Percentiles rank a stretch among this genome's conserved stretches.
Evolutionary conservation across 35 echinoderm and acorn worm genomes (phyloP).

Genomic region (Stichopus chloronotus): DNA sequence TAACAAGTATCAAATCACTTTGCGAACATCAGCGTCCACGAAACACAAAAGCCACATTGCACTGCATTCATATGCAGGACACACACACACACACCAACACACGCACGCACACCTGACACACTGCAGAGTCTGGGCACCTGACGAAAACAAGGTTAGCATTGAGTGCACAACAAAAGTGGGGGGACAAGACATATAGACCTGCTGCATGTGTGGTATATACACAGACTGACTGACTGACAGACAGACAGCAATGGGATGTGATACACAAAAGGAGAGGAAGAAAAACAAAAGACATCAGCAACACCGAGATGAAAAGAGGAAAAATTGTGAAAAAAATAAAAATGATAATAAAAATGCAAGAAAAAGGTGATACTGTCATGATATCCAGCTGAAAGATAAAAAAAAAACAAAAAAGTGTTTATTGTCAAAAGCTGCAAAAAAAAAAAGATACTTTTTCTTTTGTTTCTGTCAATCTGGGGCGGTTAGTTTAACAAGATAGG

Average conservation of each 20-base stretch:
- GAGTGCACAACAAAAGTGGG: conserved; percentile 19
- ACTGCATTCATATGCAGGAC: conserved; percentile 8
- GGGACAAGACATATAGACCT: not conserved
- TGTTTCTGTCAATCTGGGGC: not conserved
- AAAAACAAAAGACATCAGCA: conserved; percentile 10
- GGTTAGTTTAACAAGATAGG: conserved; percentile 43
- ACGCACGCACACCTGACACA: not conserved
- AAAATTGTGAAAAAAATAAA: conserved; percentile 17
- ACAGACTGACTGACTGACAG: no score
- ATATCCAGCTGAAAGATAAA: conserved; percentile 64
- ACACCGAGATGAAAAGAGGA: conserved; percentile 28
- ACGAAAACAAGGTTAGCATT: conserved; percentile 23
- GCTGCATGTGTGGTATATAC: no score
- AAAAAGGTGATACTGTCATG: conserved; percentile 60
- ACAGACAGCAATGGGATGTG: not conserved
- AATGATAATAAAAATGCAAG: conserved; percentile 31
- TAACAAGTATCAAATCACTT: no score
- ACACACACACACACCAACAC: conserved; percentile 33
- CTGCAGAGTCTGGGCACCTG: not conserved
- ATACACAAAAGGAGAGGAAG: not conserved
- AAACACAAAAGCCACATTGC: not conserved
- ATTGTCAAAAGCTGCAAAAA: conserved; percentile 62
- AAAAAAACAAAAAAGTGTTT: conserved; percentile 47
- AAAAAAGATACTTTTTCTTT: not conserved
- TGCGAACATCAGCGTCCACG: no score